Base-by-base conservation (phyloP, 2,797 vertebrate species). In the Hylomyscus alleni region DNA sequence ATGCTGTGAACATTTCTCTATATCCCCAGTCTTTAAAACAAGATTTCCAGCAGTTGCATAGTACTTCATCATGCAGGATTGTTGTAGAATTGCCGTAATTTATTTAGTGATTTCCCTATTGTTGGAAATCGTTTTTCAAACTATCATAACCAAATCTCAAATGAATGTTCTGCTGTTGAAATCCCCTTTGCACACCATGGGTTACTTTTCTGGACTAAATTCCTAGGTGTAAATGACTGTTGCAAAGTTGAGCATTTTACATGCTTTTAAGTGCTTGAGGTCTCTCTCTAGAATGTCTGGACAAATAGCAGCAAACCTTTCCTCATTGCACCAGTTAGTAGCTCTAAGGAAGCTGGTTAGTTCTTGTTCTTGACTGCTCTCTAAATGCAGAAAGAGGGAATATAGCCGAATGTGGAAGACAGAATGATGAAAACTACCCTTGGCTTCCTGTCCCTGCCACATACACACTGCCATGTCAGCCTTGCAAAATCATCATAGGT, bases 371-470 rank as follows among this genome's bases (percentile, higher is more conserved):
- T 62, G 2, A 13, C 40, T 50, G 52, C 11, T 78, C 78, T 67
- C 12, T n/a, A 80, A 78, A 82, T 40, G 26, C 19, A 34, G 20
- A 60, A 37, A 24, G 24, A 29, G 29, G 52, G 37, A 40, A 65
- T 15, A 15, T 1, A 17, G 14, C 24, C 12, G 6, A 20, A 1
- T 26, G n/a, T 31, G 20, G 44, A 67, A 11, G 40, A 29, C 11
- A 26, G 13, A 47, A 12, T 9, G 19, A 58, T 15, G 6, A 3
- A 31, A 19, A 12, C 44, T 9, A 2, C 24, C 37, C 20, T 12
- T 1, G 1, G 54, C 44, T 52, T 20, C 5, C 11, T 0, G 5
- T 4, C 37, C 3, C 14, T 37, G 44, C 3, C 0, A 40, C 40
- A 5, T 47, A 20, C 67, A 44, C n/a, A 65, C 67, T 37, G 5